These are phyloP conservation scores for Himalopsyche tibetana DNA, from an alignment of 2,888 invertebrate genomes.

Conservation along the genomic window DNA sequence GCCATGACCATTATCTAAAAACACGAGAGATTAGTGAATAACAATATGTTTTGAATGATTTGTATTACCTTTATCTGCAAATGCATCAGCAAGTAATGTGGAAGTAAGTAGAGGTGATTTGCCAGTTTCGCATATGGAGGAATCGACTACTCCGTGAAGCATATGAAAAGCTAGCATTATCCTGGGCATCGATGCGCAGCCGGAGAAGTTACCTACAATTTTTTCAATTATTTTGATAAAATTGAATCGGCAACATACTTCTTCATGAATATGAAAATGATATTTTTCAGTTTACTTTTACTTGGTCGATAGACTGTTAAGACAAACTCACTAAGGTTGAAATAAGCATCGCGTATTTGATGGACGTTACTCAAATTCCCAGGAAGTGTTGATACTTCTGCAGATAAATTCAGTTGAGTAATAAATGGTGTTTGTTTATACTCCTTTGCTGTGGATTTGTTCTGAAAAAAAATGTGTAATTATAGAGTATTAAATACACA, in stretches of 20 bases:
- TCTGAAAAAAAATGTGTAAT: background rate
- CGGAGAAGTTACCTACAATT: conserved; percentile 76
- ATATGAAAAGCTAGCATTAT: conserved; percentile 78
- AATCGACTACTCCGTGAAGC: conserved; percentile 49
- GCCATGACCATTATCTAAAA: too few species aligned
- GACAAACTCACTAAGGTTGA: background rate
- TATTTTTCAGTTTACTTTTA: too few species aligned
- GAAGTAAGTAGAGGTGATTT: conserved; percentile 70
- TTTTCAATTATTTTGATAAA: conserved; percentile 44
- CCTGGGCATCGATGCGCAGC: conserved; percentile 81
- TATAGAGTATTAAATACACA: background rate
- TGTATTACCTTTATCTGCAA: conserved; percentile 74
- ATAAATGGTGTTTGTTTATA: background rate
- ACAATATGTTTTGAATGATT: too few species aligned
- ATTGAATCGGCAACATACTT: background rate
- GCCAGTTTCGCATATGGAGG: conserved; percentile 36
- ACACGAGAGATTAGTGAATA: too few species aligned
- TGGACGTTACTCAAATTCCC: background rate
- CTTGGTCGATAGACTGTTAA: too few species aligned
- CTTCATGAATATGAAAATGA: background rate
- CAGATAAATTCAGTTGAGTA: background rate
- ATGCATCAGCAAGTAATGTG: conserved; percentile 74
- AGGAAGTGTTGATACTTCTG: background rate
- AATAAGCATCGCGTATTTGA: background rate
- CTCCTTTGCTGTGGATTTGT: background rate